Evolutionary conservation across 1,140 invertebrate species (phyloP).

Genomic region (Drosophila asahinai): DNA sequence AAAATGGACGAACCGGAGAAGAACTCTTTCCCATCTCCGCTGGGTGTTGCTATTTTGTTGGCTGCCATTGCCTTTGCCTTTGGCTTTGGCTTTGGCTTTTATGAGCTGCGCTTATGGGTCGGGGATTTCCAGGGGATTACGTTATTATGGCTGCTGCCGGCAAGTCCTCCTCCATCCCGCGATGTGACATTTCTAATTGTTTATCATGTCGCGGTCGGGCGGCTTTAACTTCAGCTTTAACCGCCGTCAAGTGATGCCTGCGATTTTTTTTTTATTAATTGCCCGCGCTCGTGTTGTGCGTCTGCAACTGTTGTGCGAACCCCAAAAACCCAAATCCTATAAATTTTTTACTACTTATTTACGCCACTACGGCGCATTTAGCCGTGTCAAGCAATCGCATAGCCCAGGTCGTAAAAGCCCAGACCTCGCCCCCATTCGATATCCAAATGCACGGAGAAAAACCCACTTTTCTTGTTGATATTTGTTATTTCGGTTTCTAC

Average conservation of each 20-base stretch:
- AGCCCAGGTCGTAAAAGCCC: conserved; percentile 74
- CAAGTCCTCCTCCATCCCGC: not conserved
- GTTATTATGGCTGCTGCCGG: conserved; percentile 64
- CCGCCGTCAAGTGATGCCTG: conserved; percentile 30
- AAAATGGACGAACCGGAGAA: conserved; percentile 71
- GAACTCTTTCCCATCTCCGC: conserved; percentile 59
- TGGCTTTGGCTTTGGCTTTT: conserved; percentile 59
- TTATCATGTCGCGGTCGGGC: conserved; percentile 58
- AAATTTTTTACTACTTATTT: conserved; percentile 84
- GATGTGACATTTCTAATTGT: conserved; percentile 71
- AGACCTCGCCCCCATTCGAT: conserved; percentile 27
- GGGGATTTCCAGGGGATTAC: conserved; percentile 35
- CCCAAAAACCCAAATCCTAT: conserved; percentile 70
- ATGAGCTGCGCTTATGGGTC: conserved; percentile 72
- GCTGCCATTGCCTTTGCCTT: conserved; percentile 64
- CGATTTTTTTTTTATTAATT: conserved; percentile 71
- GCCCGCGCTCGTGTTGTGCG: conserved; percentile 52
- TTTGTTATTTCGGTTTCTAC: not conserved
- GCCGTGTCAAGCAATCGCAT: conserved; percentile 80
- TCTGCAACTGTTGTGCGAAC: conserved; percentile 68
- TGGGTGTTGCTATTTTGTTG: conserved; percentile 63
- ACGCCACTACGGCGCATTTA: conserved; percentile 82
- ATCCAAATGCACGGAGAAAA: conserved; percentile 24
- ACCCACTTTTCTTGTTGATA: not conserved
- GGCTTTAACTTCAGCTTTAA: conserved; percentile 33